These are phyloP conservation scores for Lasioglossum lativentre DNA, from an alignment of 2,888 invertebrate genomes.

Conservation along the genomic window DNA sequence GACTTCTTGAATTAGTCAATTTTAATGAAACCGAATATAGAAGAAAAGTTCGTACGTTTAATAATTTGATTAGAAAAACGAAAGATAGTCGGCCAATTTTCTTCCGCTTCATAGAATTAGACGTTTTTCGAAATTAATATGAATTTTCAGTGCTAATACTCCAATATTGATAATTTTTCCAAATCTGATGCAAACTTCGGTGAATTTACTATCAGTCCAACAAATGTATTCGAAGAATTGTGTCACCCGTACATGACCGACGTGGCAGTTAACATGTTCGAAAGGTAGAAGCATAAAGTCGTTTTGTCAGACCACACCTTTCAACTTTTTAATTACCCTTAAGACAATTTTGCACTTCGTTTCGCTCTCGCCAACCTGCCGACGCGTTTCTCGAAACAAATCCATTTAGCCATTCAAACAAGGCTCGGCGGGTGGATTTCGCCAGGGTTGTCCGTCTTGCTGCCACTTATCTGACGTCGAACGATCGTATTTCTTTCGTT, in stretches of 20 bases:
- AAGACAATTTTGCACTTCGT: not conserved
- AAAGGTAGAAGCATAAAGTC: not conserved
- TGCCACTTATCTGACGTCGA: slow-evolving; percentile 10
- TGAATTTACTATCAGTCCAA: no score
- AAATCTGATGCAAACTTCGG: no score
- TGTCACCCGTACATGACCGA: not conserved
- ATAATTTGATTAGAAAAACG: no score
- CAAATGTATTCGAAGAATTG: no score
- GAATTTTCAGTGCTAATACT: no score
- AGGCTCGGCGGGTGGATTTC: not conserved
- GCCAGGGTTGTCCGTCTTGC: slow-evolving; percentile 6
- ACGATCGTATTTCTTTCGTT: slow-evolving; percentile 38
- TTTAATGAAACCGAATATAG: not conserved
- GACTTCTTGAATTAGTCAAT: not conserved
- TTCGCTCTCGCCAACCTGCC: not conserved
- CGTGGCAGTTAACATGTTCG: not conserved
- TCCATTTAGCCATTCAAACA: not conserved
- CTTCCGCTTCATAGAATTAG: no score
- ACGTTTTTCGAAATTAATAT: no score
- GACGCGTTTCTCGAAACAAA: not conserved
- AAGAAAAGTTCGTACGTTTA: no score
- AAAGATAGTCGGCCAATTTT: no score
- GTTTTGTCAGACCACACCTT: not conserved
- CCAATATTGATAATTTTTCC: no score
- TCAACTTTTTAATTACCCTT: not conserved